Percentiles rank a stretch among this genome's conserved stretches.
phyloP scores from a whole-genome alignment of 2,797 vertebrate genomes.

The Epinephelus malabaricus region DNA sequence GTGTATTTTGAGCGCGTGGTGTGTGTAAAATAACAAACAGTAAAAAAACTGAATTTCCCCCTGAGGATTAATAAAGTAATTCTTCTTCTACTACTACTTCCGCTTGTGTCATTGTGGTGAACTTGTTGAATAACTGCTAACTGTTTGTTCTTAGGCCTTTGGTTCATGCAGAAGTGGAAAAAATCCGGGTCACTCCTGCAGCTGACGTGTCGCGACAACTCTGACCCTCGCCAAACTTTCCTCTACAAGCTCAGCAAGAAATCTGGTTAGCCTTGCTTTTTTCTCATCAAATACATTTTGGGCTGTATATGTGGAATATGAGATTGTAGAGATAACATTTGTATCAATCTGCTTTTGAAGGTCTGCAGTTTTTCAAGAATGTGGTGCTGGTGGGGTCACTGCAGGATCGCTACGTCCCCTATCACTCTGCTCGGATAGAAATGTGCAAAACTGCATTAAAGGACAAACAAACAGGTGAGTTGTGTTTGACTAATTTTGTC shows the following conservation, averaged over 20 bases:
- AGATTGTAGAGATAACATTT: conserved; percentile 15
- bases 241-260: conserved; percentile 99
- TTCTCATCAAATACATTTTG: background rate
- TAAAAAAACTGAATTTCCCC: too few relatives aligned
- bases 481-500: background rate
- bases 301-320: background rate
- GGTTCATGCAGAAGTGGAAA: conserved; percentile 99
- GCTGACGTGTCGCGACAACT: conserved; percentile 96
- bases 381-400: conserved; percentile 97
- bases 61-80: too few relatives aligned
- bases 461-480: conserved; percentile 97
- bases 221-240: conserved; percentile 98
- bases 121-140: conserved; percentile 17
- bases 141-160: conserved; percentile 88
- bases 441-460: conserved; percentile 99
- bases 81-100: background rate
- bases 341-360: conserved; percentile 77
- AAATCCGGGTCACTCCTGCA: conserved; percentile 98
- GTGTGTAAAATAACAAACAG: too few relatives aligned
- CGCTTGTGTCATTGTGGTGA: background rate
- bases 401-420: conserved; percentile 98
- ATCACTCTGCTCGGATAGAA: conserved; percentile 98
- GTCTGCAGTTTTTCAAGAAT: conserved; percentile 97
- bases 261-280: conserved; percentile 87
- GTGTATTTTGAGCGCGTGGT: too few relatives aligned